A percentile compares a stretch with the other conserved stretches of the same genome.
Evolutionary conservation across 2,113 vertebrate genomes (phyloP).

Genomic region (Meleagris gallopavo): DNA sequence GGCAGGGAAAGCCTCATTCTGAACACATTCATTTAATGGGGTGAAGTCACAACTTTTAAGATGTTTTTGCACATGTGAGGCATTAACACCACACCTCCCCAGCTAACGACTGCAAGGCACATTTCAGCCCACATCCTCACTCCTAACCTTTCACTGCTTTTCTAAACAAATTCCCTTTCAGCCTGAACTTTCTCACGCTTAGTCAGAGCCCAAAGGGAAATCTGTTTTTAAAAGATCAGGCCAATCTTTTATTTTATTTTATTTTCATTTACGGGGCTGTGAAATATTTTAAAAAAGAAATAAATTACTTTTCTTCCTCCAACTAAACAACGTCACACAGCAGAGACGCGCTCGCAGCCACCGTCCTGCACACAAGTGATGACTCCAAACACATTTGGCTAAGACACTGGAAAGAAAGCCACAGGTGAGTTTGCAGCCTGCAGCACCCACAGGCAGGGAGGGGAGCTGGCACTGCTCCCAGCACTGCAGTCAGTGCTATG

Average conservation of each 20-base stretch:
- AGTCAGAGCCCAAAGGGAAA: slow-evolving; percentile 42
- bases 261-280: slow-evolving; percentile 10
- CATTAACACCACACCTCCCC: neutral
- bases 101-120: neutral
- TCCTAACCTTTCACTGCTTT: slow-evolving; percentile 39
- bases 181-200: slow-evolving; percentile 53
- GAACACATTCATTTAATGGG: neutral
- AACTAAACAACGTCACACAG: neutral
- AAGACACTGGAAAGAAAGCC: neutral
- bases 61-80: neutral
- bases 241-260: slow-evolving; percentile 4
- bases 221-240: slow-evolving; percentile 18
- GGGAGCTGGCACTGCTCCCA: too few species aligned
- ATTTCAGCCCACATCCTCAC: slow-evolving; percentile 12
- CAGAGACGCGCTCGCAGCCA: neutral
- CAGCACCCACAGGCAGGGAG: neutral
- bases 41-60: slow-evolving; percentile 10
- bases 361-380: neutral
- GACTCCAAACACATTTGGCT: neutral
- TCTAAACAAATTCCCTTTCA: neutral
- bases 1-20: neutral
- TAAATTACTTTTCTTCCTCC: neutral
- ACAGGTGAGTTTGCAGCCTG: neutral
- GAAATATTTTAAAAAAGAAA: slow-evolving; percentile 18
- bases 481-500: neutral